phyloP scores from a whole-genome alignment of 1,140 invertebrate species.

The Diabrotica virgifera region DNA sequence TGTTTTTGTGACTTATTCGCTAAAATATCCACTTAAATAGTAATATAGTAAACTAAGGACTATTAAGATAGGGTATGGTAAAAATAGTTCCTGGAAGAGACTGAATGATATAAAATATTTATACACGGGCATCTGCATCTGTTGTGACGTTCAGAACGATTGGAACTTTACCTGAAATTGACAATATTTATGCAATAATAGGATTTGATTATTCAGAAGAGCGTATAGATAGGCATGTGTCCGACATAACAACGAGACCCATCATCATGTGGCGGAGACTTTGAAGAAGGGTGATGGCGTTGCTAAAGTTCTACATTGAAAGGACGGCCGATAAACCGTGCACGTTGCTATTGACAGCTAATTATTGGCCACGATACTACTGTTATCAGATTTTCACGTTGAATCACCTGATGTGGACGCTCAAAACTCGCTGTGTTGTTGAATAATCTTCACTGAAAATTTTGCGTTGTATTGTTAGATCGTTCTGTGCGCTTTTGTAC shows the following conservation, averaged over 20 bases:
- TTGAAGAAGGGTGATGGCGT: conserved; percentile 19
- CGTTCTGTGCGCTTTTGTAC: neutral
- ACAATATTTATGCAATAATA: conserved; percentile 31
- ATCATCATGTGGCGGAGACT: neutral
- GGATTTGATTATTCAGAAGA: conserved; percentile 26
- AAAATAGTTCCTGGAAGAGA: too few species aligned
- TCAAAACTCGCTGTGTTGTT: neutral
- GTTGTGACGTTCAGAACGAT: conserved; percentile 23
- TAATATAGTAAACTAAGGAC: too few species aligned
- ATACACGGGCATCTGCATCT: conserved; percentile 8
- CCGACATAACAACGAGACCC: conserved; percentile 16
- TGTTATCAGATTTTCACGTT: conserved; percentile 26
- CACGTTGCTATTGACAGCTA: conserved; percentile 30
- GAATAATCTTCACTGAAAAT: neutral
- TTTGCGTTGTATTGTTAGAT: neutral
- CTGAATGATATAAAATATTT: neutral
- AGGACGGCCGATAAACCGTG: conserved; percentile 27
- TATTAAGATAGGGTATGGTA: too few species aligned
- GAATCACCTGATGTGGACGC: conserved; percentile 17
- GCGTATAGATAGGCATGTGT: conserved; percentile 30
- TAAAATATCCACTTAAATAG: too few species aligned
- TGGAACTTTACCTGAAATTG: conserved; percentile 25
- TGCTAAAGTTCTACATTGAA: conserved; percentile 20
- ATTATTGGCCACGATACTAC: conserved; percentile 30
- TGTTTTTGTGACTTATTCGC: too few species aligned